Evolutionary conservation across 2,113 vertebrate genomes (phyloP), one percentile per base, ranked within the genome.

Genomic region (Ceyx melanurus): DNA sequence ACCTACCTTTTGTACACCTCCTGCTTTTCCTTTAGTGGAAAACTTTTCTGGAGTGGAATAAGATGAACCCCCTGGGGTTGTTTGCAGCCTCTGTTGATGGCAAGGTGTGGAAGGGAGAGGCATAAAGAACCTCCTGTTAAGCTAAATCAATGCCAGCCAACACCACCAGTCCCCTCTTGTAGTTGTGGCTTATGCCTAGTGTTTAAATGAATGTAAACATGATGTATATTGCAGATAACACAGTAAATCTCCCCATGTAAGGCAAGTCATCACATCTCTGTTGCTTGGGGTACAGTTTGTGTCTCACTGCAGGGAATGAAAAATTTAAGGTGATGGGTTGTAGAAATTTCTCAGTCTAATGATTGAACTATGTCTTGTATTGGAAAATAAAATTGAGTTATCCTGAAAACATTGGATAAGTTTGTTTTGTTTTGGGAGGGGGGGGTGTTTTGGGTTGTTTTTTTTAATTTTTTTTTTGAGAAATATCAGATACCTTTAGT

Each of bases 71-170:
- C 5, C 19, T 7, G 26, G 18, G 10, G 9, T 82, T 71, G 14
- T 50, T 82, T 81, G 54, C 37, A 71, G 3, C 14, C 21, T 66
- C 15, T 71, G 6, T 58, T 66, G 50, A n/a, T 74, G 23, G 3
- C n/a, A n/a, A 0, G 0, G n/a, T 37, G 21, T 78, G 22, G 75
- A 51, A 79, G 29, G 58, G 25, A 45, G 37, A 43, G 40, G 15
- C 40, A 51, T 1, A 23, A 26, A 29, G n/a, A 35, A 13, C 2
- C 15, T 17, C 3, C 5, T 58, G 0, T 50, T 54, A 66, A 81
- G 35, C 28, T 65, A 18, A 71, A 46, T 5, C 35, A 75, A 85
- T 37, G 37, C 37, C 37, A 75, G 28, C 1, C 15, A 23, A 10
- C 26, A 29, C 13, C 20, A 37, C 22, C 16, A 20, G 16, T 4